Percentiles rank a stretch among this genome's conserved stretches.
phyloP scores from a whole-genome alignment of 2,888 invertebrate species.

The Autographa pulchrina region DNA sequence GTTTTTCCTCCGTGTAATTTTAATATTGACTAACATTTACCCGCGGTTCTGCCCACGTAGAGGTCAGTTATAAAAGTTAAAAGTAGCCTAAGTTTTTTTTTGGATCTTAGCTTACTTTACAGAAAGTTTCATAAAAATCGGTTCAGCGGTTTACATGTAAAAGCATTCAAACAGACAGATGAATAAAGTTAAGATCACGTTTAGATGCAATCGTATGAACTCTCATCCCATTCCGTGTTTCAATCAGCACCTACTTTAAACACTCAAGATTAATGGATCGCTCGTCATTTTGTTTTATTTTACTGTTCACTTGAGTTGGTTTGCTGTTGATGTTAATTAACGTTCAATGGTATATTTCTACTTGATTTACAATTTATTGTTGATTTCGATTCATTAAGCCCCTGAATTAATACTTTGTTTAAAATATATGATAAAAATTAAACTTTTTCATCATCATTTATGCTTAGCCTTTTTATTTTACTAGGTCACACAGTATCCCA shows the following conservation, averaged over 20 bases:
- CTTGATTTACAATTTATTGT: no score
- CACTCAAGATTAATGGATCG: not conserved
- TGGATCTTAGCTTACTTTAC: not conserved
- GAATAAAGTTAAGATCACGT: not conserved
- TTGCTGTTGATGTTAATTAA: not conserved
- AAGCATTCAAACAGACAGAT: not conserved
- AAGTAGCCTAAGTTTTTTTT: not conserved
- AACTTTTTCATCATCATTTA: no score
- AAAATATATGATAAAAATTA: no score
- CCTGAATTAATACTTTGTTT: no score
- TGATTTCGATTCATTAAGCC: no score
- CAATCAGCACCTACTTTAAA: not conserved
- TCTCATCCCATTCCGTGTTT: conserved; percentile 2
- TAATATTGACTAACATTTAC: no score
- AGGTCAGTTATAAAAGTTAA: not conserved
- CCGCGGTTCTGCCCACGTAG: no score
- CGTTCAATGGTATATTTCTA: no score
- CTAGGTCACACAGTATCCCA: no score
- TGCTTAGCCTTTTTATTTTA: no score
- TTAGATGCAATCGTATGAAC: not conserved
- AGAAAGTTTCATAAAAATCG: not conserved
- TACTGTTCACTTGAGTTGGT: not conserved
- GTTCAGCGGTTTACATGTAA: not conserved
- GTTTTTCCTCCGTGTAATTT: no score
- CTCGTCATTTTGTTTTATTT: conserved; percentile 3